Evolutionary conservation across 2,797 vertebrate species (phyloP), one percentile per base, ranked within the genome.

Genomic region (Amphiprion clarkii): DNA sequence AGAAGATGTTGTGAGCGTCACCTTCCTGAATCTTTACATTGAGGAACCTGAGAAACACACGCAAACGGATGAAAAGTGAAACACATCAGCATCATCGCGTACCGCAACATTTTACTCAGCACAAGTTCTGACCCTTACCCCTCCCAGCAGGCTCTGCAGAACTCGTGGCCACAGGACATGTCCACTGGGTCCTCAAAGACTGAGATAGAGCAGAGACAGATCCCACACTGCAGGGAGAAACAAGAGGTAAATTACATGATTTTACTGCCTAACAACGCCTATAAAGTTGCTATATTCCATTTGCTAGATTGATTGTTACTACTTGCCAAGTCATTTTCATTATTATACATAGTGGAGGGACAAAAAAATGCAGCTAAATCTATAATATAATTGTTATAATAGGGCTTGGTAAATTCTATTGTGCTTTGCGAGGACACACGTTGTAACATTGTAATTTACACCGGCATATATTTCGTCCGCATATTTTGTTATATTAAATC

Each of bases 21-120:
- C 98, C 98, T 78, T 99, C 98, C 87, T 99, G 98, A 93, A 99
- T 99, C 95, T 99, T 99, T 80, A 99, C 89, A 90, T 99, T 99
- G 82, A 99, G 95, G 94, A 99, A 99, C 83, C 98, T 99, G 89
- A 89, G 78, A 79, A 33, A 49, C 48, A 49, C 49, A 63, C 13
- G 21, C 5, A 4, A 23, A 25, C 6, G 58, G 0, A 14, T 4
- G 10, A 64, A 31, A 54, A n/a, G 17, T 54, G 3, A 74, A 74
- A 33, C 4, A 27, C 2, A 49, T 16, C 19, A 25, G 31, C 42
- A 52, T 46, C n/a, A 33, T 33, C 46, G 40, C 11, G 63, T 7
- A 63, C 27, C 48, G 40, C 6, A n/a, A 31, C 7, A 10, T 31
- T 33, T 23, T 53, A 19, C 6, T 17, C 46, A 9, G 39, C 21